phyloP scores from a whole-genome alignment of 2,113 vertebrate genomes.

The Oenanthe oenanthe region DNA sequence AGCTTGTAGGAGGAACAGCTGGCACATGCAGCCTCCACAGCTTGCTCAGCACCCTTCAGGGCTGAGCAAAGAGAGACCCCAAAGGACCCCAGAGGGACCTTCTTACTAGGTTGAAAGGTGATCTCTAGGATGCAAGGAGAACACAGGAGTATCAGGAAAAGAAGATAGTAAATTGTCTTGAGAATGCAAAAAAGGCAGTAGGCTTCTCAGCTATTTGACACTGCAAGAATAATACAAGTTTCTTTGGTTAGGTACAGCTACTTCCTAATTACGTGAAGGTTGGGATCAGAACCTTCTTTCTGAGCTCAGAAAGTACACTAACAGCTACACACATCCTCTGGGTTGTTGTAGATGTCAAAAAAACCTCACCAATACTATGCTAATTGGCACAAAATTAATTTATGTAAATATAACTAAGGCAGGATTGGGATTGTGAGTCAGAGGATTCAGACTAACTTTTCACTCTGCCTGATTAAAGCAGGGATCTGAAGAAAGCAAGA shows the following conservation, averaged over 20 bases:
- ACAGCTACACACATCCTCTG: not conserved
- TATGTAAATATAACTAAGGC: not conserved
- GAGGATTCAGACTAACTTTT: not conserved
- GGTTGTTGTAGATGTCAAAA: not conserved
- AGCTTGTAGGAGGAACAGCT: not conserved
- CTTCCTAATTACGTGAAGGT: not conserved
- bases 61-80: not conserved
- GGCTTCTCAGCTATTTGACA: not conserved
- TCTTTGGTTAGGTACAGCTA: not conserved
- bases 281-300: not conserved
- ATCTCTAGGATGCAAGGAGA: not conserved
- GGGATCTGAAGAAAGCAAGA: not conserved
- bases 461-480: not conserved
- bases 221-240: not conserved
- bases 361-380: not conserved
- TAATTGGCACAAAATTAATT: not conserved
- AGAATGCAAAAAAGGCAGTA: not conserved
- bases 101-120: not conserved
- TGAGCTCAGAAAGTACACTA: not conserved
- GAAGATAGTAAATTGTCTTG: not conserved
- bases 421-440: not conserved
- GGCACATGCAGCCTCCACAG: not conserved
- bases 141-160: not conserved
- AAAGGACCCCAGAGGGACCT: not conserved
- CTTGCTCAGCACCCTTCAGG: not conserved